phyloP scores from a whole-genome alignment of 2,113 vertebrate genomes.

The Pedetes capensis region DNA sequence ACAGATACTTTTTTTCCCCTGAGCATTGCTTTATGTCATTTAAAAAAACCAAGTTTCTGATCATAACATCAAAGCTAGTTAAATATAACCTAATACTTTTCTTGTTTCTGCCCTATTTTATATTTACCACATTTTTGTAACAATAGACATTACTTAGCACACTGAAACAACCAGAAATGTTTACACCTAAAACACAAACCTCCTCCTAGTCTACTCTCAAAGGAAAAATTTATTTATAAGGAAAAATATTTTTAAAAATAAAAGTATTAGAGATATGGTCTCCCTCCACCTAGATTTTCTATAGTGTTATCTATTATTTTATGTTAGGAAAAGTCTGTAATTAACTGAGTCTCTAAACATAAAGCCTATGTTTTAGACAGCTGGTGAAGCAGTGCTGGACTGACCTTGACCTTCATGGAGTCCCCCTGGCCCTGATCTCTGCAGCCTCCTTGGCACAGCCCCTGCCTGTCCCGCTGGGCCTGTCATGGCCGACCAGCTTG shows the following conservation, averaged over 20 bases:
- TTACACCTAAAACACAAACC: neutral
- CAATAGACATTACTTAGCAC: neutral
- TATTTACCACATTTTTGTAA: slow-evolving; percentile 2
- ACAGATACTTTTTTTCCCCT: neutral
- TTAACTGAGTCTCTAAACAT: neutral
- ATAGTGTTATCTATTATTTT: neutral
- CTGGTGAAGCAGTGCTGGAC: neutral
- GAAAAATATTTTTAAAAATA: neutral
- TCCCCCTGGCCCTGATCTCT: neutral
- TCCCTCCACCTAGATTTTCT: neutral
- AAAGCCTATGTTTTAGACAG: neutral
- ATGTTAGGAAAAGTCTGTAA: neutral
- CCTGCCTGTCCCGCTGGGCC: neutral
- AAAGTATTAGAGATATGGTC: neutral
- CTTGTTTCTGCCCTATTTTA: neutral
- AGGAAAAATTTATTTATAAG: neutral
- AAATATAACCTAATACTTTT: neutral
- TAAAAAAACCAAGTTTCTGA: slow-evolving; percentile 31
- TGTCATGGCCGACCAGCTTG: neutral
- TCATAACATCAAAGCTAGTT: slow-evolving; percentile 2
- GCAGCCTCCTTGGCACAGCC: neutral
- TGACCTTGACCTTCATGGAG: slow-evolving; percentile 48
- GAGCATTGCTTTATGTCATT: neutral
- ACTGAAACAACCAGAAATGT: neutral
- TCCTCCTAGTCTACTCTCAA: neutral